phyloP scores from a whole-genome alignment of 1,140 invertebrate genomes.

The honey bee (Apis mellifera) region DNA sequence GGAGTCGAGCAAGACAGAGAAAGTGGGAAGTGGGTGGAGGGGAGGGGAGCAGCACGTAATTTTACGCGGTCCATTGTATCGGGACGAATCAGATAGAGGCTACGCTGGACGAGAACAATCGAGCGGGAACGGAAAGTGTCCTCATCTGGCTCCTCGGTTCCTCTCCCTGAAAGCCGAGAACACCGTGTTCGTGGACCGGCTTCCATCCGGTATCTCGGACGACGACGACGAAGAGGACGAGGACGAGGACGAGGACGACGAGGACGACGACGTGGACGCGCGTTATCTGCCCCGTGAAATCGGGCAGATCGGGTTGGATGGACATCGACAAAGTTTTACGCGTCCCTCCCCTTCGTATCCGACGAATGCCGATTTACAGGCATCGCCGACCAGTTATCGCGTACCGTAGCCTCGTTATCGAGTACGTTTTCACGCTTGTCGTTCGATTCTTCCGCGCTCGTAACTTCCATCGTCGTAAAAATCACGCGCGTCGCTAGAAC shows the following conservation, averaged over 20 bases:
- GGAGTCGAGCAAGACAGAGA: neutral
- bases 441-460: constrained; percentile 57
- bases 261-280: neutral
- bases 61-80: constrained; percentile 52
- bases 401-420: constrained; percentile 54
- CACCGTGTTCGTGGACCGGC: neutral
- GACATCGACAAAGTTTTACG: constrained; percentile 55
- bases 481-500: constrained; percentile 22
- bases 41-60: constrained; percentile 11
- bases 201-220: constrained; percentile 29
- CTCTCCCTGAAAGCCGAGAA: neutral
- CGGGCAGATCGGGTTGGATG: constrained; percentile 45
- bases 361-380: constrained; percentile 31
- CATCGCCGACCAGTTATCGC: constrained; percentile 41
- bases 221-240: neutral
- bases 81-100: constrained; percentile 39
- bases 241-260: constrained; percentile 2
- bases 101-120: constrained; percentile 48
- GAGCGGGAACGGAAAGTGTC: constrained; percentile 33
- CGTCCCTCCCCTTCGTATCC: constrained; percentile 28
- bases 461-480: constrained; percentile 61
- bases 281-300: constrained; percentile 24
- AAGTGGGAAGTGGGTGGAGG: neutral
- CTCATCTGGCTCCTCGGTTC: constrained; percentile 32
- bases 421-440: constrained; percentile 38